phyloP scores from a whole-genome alignment of 2,113 vertebrate species.

The Canis aureus region DNA sequence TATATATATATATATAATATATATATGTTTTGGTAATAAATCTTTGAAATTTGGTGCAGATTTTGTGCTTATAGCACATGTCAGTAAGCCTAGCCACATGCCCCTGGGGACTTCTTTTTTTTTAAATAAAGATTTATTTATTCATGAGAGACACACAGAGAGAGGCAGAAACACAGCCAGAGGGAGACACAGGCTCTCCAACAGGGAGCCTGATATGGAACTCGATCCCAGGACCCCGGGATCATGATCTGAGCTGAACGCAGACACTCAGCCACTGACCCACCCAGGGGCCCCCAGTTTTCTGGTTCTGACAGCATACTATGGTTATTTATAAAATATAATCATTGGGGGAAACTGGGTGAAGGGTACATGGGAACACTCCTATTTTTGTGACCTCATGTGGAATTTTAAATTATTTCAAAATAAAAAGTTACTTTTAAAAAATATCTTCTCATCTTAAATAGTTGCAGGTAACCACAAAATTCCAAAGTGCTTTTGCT shows the following conservation, averaged over 20 bases:
- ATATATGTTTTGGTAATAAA: background rate
- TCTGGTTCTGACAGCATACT: background rate
- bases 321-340: background rate
- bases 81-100: background rate
- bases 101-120: background rate
- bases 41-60: background rate
- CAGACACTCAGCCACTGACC: too few species aligned
- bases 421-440: conserved; percentile 17
- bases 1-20: background rate
- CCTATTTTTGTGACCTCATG: background rate
- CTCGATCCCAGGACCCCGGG: too few species aligned
- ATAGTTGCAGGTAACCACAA: background rate
- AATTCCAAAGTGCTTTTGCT: background rate
- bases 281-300: background rate
- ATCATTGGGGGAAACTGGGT: background rate
- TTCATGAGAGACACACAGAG: too few species aligned
- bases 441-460: conserved; percentile 4
- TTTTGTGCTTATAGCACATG: background rate
- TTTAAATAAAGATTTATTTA: too few species aligned
- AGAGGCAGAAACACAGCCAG: too few species aligned
- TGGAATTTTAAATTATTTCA: conserved; percentile 33
- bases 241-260: too few species aligned
- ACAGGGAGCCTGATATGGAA: too few species aligned
- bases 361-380: background rate
- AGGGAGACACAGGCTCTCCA: too few species aligned